These are phyloP conservation scores for Tachystola acroxantha DNA, from an alignment of 2,888 invertebrate genomes.

Conservation along the genomic window DNA sequence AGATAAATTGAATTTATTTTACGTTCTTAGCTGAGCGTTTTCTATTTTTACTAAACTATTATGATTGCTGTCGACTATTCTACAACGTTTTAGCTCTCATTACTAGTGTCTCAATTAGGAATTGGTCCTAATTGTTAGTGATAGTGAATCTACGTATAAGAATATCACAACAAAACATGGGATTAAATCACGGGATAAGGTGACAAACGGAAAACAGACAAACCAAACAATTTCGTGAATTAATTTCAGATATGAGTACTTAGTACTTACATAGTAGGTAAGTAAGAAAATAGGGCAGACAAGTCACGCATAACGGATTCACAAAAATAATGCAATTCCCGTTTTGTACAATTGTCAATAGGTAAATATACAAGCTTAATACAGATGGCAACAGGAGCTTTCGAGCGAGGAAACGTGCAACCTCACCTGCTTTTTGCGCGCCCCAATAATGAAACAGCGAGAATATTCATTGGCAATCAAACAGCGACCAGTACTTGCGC, in stretches of 20 bases:
- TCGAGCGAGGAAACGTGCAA: slow-evolving; percentile 25
- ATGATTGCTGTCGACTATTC: neutral
- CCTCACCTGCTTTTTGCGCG: slow-evolving; percentile 20
- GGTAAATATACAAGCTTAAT: slow-evolving; percentile 26
- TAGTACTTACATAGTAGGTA: no score
- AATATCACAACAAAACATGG: no score
- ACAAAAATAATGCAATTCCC: slow-evolving; percentile 31
- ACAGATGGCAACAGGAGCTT: slow-evolving; percentile 25
- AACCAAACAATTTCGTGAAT: no score
- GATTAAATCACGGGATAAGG: no score
- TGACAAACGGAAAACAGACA: no score
- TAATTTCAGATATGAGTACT: no score
- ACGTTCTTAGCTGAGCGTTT: slow-evolving; percentile 10
- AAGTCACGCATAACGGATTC: slow-evolving; percentile 30
- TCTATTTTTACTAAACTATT: slow-evolving; percentile 5
- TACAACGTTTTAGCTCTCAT: neutral
- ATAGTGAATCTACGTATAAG: no score
- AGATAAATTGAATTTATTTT: slow-evolving; percentile 17
- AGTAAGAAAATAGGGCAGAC: no score
- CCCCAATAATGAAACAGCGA: slow-evolving; percentile 36
- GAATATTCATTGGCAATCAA: slow-evolving; percentile 53
- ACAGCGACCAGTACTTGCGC: slow-evolving; percentile 36
- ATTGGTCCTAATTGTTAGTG: no score
- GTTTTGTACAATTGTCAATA: slow-evolving; percentile 36
- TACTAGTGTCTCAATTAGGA: neutral